Evolutionary conservation across 2,888 invertebrate genomes (phyloP).

Genomic region (Drosophila fungiperda): DNA sequence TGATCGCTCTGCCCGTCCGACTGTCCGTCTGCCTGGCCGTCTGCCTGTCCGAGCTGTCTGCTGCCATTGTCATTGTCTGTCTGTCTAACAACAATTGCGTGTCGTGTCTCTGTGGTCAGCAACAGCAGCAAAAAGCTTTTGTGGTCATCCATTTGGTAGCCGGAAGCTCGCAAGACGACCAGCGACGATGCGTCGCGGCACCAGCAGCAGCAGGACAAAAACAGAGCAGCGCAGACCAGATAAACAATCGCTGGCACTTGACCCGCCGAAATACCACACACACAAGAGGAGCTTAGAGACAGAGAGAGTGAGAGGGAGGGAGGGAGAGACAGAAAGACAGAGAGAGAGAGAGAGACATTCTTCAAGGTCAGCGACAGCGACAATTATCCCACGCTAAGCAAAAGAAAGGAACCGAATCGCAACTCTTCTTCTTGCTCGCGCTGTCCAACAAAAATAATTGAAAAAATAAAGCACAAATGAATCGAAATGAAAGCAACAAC

Average conservation of each 20-base stretch:
- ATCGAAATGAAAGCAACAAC: slow-evolving; percentile 15
- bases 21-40: not conserved
- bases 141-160: slow-evolving; percentile 71
- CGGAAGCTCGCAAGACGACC: slow-evolving; percentile 70
- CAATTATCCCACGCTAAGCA: slow-evolving; percentile 65
- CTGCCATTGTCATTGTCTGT: slow-evolving; percentile 40
- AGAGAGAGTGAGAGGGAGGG: not conserved
- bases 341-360: slow-evolving; percentile 20
- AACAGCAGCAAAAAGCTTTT: slow-evolving; percentile 61
- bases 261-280: slow-evolving; percentile 60
- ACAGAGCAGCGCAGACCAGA: slow-evolving; percentile 12
- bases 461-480: slow-evolving; percentile 16
- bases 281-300: slow-evolving; percentile 13
- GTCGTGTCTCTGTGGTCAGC: slow-evolving; percentile 52
- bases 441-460: slow-evolving; percentile 20
- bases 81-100: slow-evolving; percentile 74
- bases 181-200: slow-evolving; percentile 21
- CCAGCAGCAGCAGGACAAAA: slow-evolving; percentile 37
- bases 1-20: not conserved
- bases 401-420: slow-evolving; percentile 5
- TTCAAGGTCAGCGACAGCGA: slow-evolving; percentile 47
- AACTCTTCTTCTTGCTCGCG: slow-evolving; percentile 22
- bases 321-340: not conserved
- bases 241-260: slow-evolving; percentile 55
- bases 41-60: slow-evolving; percentile 4